A percentile compares a stretch with the other conserved stretches of the same genome.
Evolutionary conservation across 2,113 vertebrate species (phyloP).

Genomic region (Osmerus mordax): DNA sequence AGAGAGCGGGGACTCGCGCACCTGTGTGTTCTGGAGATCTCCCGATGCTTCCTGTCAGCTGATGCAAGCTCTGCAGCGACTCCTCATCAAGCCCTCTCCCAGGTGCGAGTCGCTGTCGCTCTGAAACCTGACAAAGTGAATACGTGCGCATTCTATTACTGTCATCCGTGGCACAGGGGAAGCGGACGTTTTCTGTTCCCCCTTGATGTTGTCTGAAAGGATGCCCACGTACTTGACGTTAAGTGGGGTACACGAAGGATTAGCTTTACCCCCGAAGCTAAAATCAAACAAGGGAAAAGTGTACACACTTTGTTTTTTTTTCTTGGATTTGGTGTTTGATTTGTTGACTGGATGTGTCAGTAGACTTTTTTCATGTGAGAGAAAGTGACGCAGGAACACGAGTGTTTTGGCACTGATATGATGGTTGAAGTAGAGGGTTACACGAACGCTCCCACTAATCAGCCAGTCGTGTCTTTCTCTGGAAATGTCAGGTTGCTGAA

Average conservation of each 20-base stretch:
- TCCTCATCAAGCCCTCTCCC: slow-evolving; percentile 46
- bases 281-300: slow-evolving; percentile 38
- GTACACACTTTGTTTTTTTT: neutral
- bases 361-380: slow-evolving; percentile 8
- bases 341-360: neutral
- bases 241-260: slow-evolving; percentile 45
- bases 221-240: slow-evolving; percentile 44
- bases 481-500: neutral
- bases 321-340: slow-evolving; percentile 23
- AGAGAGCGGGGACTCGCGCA: neutral
- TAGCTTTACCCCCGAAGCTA: slow-evolving; percentile 48
- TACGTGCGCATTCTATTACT: slow-evolving; percentile 53
- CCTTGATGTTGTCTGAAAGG: slow-evolving; percentile 24
- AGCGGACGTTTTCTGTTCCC: slow-evolving; percentile 14
- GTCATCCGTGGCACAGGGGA: slow-evolving; percentile 51
- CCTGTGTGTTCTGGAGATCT: neutral
- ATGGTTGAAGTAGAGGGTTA: neutral
- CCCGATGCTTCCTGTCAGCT: slow-evolving; percentile 45
- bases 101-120: slow-evolving; percentile 52
- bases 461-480: neutral
- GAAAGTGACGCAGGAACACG: neutral
- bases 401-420: neutral
- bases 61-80: slow-evolving; percentile 34
- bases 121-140: slow-evolving; percentile 50
- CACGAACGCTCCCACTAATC: neutral